A percentile compares a stretch with the other conserved stretches of the same genome.
These are phyloP conservation scores for Saimiri boliviensis DNA, from an alignment of 2,113 vertebrate species.

Conservation along the genomic window DNA sequence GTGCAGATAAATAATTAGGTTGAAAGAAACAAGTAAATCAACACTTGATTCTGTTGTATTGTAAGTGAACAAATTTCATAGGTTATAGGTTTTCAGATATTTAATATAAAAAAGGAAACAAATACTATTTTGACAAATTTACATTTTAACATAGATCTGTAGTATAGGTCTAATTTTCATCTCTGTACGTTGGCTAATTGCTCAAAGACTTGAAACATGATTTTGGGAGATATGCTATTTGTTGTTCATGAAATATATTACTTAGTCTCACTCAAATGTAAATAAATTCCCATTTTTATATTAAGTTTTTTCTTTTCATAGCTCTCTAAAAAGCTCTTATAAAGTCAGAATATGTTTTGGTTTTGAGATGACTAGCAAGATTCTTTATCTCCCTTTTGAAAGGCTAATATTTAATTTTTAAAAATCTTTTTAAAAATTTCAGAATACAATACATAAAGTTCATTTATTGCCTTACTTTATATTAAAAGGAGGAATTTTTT, in stretches of 20 bases:
- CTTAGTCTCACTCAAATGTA: background rate
- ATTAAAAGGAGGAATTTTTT: background rate
- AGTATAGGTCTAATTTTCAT: background rate
- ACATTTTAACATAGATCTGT: background rate
- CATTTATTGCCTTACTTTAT: background rate
- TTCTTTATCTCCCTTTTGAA: background rate
- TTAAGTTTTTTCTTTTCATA: background rate
- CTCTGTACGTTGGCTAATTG: background rate
- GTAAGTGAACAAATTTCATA: background rate
- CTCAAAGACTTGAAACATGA: background rate
- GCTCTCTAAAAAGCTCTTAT: background rate
- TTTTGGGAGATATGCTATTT: background rate
- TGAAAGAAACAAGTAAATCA: slow-evolving; percentile 16
- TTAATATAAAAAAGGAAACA: background rate
- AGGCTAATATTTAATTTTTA: background rate
- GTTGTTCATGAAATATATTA: background rate
- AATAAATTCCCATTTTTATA: background rate
- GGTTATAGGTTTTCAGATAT: background rate
- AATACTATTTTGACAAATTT: slow-evolving; percentile 11
- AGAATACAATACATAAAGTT: background rate
- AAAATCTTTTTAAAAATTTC: background rate
- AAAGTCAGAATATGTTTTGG: background rate
- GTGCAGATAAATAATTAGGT: background rate
- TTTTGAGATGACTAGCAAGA: background rate
- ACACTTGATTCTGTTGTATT: background rate